Evolutionary conservation across 2,888 invertebrate genomes (phyloP).

Genomic region (Acleris emargana): DNA sequence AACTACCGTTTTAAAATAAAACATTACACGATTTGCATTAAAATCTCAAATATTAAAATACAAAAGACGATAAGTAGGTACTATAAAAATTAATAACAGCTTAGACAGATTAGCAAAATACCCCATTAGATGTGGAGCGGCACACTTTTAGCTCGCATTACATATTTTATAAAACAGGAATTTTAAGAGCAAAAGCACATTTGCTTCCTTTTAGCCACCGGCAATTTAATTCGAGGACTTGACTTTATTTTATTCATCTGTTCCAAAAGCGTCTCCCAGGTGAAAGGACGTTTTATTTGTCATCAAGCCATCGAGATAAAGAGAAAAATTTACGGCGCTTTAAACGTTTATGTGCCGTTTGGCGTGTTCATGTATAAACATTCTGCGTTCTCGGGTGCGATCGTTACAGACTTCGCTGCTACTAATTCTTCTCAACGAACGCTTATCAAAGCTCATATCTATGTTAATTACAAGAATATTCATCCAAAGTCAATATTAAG

Average conservation of each 20-base stretch:
- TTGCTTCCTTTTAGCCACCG: slow-evolving; percentile 12
- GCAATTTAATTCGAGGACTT: slow-evolving; percentile 24
- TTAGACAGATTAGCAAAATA: not conserved
- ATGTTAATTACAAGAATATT: slow-evolving; percentile 21
- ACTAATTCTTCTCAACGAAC: slow-evolving; percentile 34
- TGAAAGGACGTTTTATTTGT: slow-evolving; percentile 73
- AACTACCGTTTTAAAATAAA: not conserved
- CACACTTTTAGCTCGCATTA: slow-evolving; percentile 1
- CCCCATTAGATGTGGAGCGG: not conserved
- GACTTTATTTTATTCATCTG: slow-evolving; percentile 41
- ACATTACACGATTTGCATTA: not conserved
- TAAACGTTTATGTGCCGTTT: slow-evolving; percentile 73
- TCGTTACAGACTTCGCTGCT: slow-evolving; percentile 54
- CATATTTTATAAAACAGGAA: slow-evolving; percentile 16
- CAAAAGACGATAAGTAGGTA: too few relatives aligned
- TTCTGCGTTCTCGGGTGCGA: slow-evolving; percentile 49
- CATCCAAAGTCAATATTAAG: not conserved
- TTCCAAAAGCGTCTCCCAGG: slow-evolving; percentile 55
- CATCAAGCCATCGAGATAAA: slow-evolving; percentile 62
- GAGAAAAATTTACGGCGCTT: slow-evolving; percentile 66
- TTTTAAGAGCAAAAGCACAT: slow-evolving; percentile 24
- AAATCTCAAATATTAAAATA: not conserved
- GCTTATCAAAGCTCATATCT: slow-evolving; percentile 15
- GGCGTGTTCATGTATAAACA: slow-evolving; percentile 67
- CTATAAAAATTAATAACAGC: not conserved